Conservation (phyloP, 2,113 vertebrate genomes). For the Promerops cafer region DNA sequence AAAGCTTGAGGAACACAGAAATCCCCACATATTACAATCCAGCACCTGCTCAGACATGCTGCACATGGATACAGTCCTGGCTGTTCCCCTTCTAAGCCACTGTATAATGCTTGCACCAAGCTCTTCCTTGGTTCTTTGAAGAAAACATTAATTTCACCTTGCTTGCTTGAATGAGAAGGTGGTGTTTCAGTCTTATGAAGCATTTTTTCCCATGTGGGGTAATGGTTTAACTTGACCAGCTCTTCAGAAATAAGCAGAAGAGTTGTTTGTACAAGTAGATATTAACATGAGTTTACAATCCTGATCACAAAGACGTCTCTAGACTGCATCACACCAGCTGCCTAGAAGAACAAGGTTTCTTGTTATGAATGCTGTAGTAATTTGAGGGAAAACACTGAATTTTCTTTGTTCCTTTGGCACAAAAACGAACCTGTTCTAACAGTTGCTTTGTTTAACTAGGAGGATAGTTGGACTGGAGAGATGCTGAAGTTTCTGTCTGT, state of each 20-base stretch:
- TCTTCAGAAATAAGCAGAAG: not conserved
- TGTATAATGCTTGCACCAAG: not conserved
- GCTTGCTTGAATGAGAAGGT: not conserved
- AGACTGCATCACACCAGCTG: not conserved
- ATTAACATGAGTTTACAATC: not conserved
- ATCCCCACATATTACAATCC: not conserved
- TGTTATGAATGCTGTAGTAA: not conserved
- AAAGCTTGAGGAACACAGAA: not conserved
- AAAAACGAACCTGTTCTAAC: conserved; percentile 6
- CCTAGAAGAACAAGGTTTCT: not conserved
- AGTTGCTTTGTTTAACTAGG: conserved; percentile 49
- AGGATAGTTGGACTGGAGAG: not conserved
- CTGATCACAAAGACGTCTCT: not conserved
- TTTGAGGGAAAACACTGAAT: not conserved
- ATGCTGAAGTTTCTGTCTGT: conserved; percentile 3
- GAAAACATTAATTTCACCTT: not conserved
- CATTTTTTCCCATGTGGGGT: not conserved
- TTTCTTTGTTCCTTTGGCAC: not conserved
- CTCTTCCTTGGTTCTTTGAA: not conserved
- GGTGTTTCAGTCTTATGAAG: not conserved
- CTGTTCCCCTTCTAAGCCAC: not conserved
- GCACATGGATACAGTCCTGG: not conserved
- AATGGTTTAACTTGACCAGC: not conserved
- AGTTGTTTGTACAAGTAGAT: not conserved
- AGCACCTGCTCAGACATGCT: not conserved